phyloP scores from a whole-genome alignment of 1,140 invertebrate genomes.

The Trachymyrmex cornetzi region DNA sequence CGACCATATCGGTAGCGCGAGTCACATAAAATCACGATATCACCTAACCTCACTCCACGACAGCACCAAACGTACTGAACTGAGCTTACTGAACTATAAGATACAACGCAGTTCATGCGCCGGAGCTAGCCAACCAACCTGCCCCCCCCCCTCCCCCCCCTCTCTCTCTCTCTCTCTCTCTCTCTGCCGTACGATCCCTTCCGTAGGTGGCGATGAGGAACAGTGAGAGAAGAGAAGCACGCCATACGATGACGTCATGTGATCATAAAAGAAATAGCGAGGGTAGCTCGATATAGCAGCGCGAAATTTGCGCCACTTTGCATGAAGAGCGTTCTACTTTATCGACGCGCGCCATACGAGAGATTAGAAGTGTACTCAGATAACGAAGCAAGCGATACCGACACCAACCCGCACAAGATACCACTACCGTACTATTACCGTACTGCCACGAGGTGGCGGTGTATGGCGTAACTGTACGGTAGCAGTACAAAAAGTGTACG shows the following conservation, averaged over 20 bases:
- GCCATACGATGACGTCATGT: constrained; percentile 36
- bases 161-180: too few relatives aligned
- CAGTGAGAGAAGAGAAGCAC: neutral
- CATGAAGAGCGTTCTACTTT: constrained; percentile 43
- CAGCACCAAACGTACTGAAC: constrained; percentile 74
- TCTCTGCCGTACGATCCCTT: neutral
- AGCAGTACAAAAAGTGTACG: too few relatives aligned
- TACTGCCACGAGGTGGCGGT: too few relatives aligned
- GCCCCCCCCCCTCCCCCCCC: neutral
- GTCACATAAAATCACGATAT: constrained; percentile 27
- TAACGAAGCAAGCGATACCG: too few relatives aligned
- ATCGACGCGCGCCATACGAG: constrained; percentile 44
- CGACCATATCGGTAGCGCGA: constrained; percentile 71
- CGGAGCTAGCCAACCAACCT: neutral
- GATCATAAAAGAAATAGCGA: neutral
- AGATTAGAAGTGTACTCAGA: too few relatives aligned
- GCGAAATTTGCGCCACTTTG: neutral
- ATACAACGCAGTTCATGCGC: constrained; percentile 18
- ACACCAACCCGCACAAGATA: too few relatives aligned
- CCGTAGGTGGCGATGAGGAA: constrained; percentile 31
- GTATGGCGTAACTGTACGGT: too few relatives aligned
- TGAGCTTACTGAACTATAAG: neutral
- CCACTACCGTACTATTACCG: too few relatives aligned
- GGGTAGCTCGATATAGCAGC: neutral
- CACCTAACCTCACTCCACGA: constrained; percentile 65